These are phyloP conservation scores for Pocillopora damicornis DNA, from an alignment of 64 coral and sea anemone species.

Conservation along the genomic window DNA sequence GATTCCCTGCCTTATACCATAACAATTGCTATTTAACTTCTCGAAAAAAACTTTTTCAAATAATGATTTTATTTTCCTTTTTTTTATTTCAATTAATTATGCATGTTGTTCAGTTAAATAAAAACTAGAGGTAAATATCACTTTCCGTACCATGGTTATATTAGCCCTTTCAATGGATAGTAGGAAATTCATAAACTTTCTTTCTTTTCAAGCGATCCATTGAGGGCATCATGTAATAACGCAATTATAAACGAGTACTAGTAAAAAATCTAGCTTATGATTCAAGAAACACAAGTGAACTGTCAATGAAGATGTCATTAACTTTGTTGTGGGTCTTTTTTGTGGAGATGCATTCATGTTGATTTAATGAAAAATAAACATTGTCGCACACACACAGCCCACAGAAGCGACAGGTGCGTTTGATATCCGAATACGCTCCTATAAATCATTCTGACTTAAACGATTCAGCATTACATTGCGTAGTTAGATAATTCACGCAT, in stretches of 20 bases:
- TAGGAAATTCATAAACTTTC: neutral
- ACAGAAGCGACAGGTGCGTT: neutral
- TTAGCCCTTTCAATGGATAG: neutral
- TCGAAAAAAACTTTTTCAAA: neutral
- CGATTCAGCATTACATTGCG: neutral
- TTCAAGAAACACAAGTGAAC: neutral
- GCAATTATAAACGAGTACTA: neutral
- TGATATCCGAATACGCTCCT: neutral
- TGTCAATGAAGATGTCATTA: neutral
- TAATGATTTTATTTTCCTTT: neutral
- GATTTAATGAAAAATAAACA: constrained; percentile 3
- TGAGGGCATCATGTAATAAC: neutral
- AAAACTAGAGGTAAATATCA: neutral
- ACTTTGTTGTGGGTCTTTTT: neutral
- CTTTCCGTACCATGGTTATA: neutral
- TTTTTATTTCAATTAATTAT: constrained; percentile 5
- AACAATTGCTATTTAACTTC: neutral
- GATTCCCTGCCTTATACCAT: neutral
- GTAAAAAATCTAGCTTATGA: neutral
- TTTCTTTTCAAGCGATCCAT: neutral
- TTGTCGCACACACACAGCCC: neutral
- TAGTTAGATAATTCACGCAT: neutral
- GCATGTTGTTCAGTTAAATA: neutral
- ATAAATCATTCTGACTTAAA: neutral
- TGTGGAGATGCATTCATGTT: neutral